Percentiles rank a stretch among this genome's conserved stretches.
phyloP scores from a whole-genome alignment of 2,113 vertebrate genomes.

The Corydoras sp. region DNA sequence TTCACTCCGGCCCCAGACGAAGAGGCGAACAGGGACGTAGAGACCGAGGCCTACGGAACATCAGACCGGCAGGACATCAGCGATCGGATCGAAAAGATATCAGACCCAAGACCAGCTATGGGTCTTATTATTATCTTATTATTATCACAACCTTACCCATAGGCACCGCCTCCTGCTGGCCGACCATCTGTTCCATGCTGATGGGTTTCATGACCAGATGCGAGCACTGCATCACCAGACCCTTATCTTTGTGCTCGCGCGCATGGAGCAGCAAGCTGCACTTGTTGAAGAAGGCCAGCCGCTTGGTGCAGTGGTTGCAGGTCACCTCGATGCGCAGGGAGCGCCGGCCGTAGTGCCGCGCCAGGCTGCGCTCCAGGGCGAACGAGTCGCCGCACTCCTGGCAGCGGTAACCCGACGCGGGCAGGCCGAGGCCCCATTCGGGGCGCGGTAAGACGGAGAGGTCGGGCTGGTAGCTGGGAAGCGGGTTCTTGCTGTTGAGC shows the following conservation, averaged over 20 bases:
- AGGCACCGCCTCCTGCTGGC: conserved; percentile 76
- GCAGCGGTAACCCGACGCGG: conserved; percentile 79
- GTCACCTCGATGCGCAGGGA: conserved; percentile 95
- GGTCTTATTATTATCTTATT: no score
- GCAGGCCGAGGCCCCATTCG: conserved; percentile 79
- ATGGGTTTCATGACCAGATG: conserved; percentile 92
- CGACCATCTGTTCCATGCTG: conserved; percentile 90
- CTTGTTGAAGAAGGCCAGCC: conserved; percentile 97
- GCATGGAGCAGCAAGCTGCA: conserved; percentile 92
- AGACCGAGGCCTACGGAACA: conserved; percentile 26
- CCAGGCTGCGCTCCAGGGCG: conserved; percentile 86
- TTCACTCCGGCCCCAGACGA: conserved; percentile 41
- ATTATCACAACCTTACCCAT: conserved; percentile 49
- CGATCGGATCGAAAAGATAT: no score
- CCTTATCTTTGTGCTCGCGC: conserved; percentile 92
- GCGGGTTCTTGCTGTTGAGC: conserved; percentile 89
- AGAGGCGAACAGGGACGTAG: conserved; percentile 33
- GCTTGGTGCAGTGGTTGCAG: conserved; percentile 91
- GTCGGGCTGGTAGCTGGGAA: conserved; percentile 88
- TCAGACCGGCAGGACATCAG: no score
- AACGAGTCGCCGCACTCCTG: conserved; percentile 91
- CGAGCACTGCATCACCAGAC: conserved; percentile 96
- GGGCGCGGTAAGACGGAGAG: conserved; percentile 67
- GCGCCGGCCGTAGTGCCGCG: conserved; percentile 85
- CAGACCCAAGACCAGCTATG: neutral